phyloP scores from a whole-genome alignment of 2,888 invertebrate genomes.

The Epirrhoe alternata region DNA sequence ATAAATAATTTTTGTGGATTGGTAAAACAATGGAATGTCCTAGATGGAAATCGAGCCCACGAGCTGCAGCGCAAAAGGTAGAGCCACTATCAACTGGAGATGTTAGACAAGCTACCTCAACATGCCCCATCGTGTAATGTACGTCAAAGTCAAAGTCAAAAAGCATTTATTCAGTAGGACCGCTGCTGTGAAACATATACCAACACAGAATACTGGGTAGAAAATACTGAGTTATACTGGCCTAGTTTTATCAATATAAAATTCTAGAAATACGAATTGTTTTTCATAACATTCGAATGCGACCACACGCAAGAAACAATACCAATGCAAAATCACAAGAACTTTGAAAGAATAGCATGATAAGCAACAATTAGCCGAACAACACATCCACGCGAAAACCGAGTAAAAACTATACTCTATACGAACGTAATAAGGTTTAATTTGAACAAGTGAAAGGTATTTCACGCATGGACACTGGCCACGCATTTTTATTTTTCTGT shows the following conservation, averaged over 20 bases:
- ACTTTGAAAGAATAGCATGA: conserved; percentile 47
- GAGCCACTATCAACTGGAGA: no score
- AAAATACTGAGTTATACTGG: neutral
- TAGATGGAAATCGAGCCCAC: no score
- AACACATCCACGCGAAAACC: conserved; percentile 2
- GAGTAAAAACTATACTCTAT: conserved; percentile 17
- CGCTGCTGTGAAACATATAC: no score
- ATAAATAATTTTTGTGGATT: no score
- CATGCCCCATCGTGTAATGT: no score
- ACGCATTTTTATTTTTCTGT: conserved; percentile 45
- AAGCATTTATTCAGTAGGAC: no score
- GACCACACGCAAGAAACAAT: conserved; percentile 12
- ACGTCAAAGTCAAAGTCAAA: no score
- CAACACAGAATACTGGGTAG: no score
- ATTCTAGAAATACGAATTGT: neutral
- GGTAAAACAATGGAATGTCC: no score
- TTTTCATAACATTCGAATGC: neutral
- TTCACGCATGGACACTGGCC: conserved; percentile 60
- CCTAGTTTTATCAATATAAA: neutral
- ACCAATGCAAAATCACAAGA: conserved; percentile 28
- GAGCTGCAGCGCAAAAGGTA: no score
- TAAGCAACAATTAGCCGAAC: conserved; percentile 45
- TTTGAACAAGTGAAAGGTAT: conserved; percentile 46
- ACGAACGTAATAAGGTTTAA: conserved; percentile 44
- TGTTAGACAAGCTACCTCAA: no score